A percentile compares a stretch with the other conserved stretches of the same genome.
Conservation (phyloP, 2,888 invertebrate species). For the Oscheius sp. region DNA sequence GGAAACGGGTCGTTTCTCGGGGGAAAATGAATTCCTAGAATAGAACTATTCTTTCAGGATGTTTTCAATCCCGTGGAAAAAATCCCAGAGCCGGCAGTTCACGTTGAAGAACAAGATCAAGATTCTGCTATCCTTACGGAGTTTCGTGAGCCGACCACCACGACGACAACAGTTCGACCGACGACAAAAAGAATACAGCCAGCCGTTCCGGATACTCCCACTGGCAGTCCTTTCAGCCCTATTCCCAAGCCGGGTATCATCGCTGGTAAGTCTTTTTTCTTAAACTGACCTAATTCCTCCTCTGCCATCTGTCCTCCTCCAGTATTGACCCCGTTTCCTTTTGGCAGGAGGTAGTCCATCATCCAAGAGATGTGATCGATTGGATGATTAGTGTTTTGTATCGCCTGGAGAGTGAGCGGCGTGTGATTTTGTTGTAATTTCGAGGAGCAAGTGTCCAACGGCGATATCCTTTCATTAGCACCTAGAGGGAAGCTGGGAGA, state of each 20-base stretch:
- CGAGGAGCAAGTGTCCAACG: background rate
- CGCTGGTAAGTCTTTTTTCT: slow-evolving; percentile 22
- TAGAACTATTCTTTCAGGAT: slow-evolving; percentile 15
- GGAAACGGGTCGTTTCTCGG: background rate
- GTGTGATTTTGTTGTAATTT: slow-evolving; percentile 24
- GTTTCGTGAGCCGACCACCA: slow-evolving; percentile 6
- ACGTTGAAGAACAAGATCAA: slow-evolving; percentile 13
- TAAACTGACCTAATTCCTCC: background rate
- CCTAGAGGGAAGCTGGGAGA: background rate
- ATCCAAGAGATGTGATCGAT: no score
- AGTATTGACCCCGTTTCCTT: background rate
- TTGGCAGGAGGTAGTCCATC: no score
- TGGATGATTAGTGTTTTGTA: slow-evolving; percentile 29
- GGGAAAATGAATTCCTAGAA: background rate
- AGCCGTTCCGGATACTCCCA: background rate
- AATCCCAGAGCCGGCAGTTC: slow-evolving; percentile 6
- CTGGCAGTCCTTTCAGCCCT: slow-evolving; percentile 16
- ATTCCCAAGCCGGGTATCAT: slow-evolving; percentile 32
- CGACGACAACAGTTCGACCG: background rate
- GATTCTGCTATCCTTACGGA: slow-evolving; percentile 12
- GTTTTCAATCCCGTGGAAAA: slow-evolving; percentile 26
- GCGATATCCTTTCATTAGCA: background rate
- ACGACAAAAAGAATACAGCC: slow-evolving; percentile 7
- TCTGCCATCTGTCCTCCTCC: background rate
- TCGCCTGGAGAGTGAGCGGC: background rate